Base-by-base conservation (phyloP, 2,113 vertebrate genomes). In the Brevimyrus niger region DNA sequence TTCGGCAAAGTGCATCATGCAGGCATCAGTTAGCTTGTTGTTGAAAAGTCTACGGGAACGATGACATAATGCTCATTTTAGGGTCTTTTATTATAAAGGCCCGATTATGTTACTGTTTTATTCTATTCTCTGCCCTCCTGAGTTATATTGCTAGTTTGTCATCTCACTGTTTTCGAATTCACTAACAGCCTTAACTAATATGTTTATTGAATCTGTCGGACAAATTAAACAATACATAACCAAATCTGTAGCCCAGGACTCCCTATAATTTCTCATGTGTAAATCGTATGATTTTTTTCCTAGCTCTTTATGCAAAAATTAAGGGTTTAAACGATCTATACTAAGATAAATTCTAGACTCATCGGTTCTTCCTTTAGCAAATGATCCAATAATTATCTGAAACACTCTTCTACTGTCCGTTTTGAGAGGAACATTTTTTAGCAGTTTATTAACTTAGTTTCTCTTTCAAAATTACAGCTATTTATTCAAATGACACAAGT, bases 21-120 rank as follows among this genome's bases (percentile, higher is more conserved):
- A 97, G 51, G 93, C 94, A 48, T 98, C 96, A 0, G 97, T 97
- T 89, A 98, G 87, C 23, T 93, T 96, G 93, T 97, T 98, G 95
- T 97, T 97, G 93, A 97, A 98, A 35, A 97, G 95, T 48, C 97
- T 98, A 91, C 38, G 89, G 85, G 4, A 85, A 91, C 4, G 4
- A 44, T 23, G 19, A 55, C 9, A 55, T 17, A 51, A 10, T 0
- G 23, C 2, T 48, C 4, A 0, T 35, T 84, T 55, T 89, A 65
- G 8, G 27, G n/a, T 31, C 23, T 10, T n/a, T 65, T 27, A 27
- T 65, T 9, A 27, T 10, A 65, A 27, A 61, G 9, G n/a, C 23
- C 61, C 1, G 1, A 13, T 31, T 10, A 69, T 69, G n/a, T 31
- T 69, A 69, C 3, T 1, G 27, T 69, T 69, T 69, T 31, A 69